These are phyloP conservation scores for Erebia epiphron DNA, from an alignment of 2,888 invertebrate genomes.

Conservation along the genomic window DNA sequence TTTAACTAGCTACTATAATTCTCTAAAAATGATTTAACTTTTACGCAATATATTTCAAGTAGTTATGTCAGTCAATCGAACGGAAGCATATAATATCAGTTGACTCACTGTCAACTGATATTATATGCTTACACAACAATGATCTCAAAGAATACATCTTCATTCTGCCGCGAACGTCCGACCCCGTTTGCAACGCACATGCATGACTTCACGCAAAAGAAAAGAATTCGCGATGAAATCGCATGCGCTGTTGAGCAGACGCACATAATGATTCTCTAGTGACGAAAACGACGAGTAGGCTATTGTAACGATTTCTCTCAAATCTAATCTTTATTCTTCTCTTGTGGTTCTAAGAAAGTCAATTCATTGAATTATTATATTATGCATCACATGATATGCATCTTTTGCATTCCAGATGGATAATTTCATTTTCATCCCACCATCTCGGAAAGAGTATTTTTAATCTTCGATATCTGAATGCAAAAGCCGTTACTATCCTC, in stretches of 20 bases:
- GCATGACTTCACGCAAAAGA: slow-evolving; percentile 40
- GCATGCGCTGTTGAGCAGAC: slow-evolving; percentile 39
- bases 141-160: slow-evolving; percentile 32
- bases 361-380: slow-evolving; percentile 10
- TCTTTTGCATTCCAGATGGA: slow-evolving; percentile 1
- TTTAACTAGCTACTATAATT: not conserved
- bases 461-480: too few relatives aligned
- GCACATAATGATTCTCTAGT: slow-evolving; percentile 32
- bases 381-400: slow-evolving; percentile 9
- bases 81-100: slow-evolving; percentile 23
- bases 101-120: slow-evolving; percentile 36
- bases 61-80: not conserved
- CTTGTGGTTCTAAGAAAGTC: slow-evolving; percentile 17
- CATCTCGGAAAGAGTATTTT: too few relatives aligned
- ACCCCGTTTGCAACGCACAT: slow-evolving; percentile 41
- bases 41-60: not conserved
- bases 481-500: too few relatives aligned
- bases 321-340: slow-evolving; percentile 25
- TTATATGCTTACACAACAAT: too few relatives aligned
- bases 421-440: not conserved
- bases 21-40: not conserved
- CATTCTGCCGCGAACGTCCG: slow-evolving; percentile 33
- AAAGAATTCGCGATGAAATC: slow-evolving; percentile 47
- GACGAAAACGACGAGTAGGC: slow-evolving; percentile 34
- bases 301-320: slow-evolving; percentile 44